These are phyloP conservation scores for Ochropacha duplaris DNA, from an alignment of 2,888 invertebrate species.

Conservation along the genomic window DNA sequence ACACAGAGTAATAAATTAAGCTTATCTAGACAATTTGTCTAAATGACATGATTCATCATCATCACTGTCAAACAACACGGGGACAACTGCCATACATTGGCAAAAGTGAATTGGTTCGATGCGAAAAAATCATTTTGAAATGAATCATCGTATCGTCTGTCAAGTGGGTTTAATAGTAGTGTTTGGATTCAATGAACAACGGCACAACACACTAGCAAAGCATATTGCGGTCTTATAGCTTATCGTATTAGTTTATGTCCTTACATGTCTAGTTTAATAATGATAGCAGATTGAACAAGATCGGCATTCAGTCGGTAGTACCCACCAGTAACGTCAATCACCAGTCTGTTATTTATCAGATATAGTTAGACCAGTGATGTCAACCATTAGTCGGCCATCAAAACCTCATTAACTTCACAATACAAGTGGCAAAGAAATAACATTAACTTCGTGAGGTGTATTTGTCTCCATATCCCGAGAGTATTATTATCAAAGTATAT, in stretches of 20 bases:
- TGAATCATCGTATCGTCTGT: conserved; percentile 1
- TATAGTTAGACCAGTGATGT: too few species aligned
- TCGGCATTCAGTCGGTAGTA: neutral
- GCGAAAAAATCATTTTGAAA: neutral
- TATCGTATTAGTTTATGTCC: neutral
- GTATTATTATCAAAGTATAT: neutral
- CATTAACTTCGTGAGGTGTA: neutral
- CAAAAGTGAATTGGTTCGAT: conserved; percentile 61
- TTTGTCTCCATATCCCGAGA: neutral
- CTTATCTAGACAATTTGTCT: conserved; percentile 75
- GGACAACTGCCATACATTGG: conserved; percentile 48
- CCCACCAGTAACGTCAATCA: too few species aligned
- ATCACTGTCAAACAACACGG: conserved; percentile 64
- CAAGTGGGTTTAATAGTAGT: neutral
- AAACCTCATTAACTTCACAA: neutral
- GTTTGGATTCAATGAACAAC: neutral
- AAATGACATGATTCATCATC: conserved; percentile 72
- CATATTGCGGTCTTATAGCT: neutral
- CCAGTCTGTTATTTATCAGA: too few species aligned
- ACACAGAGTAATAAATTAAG: conserved; percentile 69
- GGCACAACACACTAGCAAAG: neutral
- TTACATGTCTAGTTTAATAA: neutral
- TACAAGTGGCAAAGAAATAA: neutral
- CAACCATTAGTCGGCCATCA: neutral
- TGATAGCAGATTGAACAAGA: neutral